A percentile compares a stretch with the other conserved stretches of the same genome.
These are phyloP conservation scores for Folsomia manolachei DNA, from an alignment of 2,888 invertebrate genomes.

Conservation along the genomic window DNA sequence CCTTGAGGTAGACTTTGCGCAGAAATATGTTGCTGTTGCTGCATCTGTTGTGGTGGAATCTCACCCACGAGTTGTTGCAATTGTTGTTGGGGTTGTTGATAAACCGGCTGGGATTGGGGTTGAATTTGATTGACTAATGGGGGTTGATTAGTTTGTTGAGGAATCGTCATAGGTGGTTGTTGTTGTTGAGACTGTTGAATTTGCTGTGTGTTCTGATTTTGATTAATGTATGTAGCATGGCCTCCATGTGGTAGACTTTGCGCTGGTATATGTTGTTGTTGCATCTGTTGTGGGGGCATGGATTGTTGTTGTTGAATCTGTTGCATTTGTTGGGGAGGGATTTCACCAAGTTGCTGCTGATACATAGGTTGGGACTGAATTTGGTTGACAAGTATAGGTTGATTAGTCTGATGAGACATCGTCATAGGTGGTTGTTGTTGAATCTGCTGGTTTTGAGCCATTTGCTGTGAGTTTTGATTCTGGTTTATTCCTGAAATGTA, in stretches of 20 bases:
- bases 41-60: too few relatives aligned
- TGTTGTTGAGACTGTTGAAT: slow-evolving; percentile 31
- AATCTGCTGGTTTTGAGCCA: slow-evolving; percentile 17
- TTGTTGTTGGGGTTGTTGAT: too few relatives aligned
- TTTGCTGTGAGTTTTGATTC: too few relatives aligned
- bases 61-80: too few relatives aligned
- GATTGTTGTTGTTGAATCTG: slow-evolving; percentile 56
- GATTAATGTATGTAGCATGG: slow-evolving; percentile 29
- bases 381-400: slow-evolving; percentile 17
- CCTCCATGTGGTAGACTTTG: slow-evolving; percentile 47
- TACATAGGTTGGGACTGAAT: slow-evolving; percentile 21
- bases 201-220: slow-evolving; percentile 30
- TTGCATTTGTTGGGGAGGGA: slow-evolving; percentile 52
- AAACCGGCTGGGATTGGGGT: not conserved
- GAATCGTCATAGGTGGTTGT: slow-evolving; percentile 33
- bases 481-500: slow-evolving; percentile 45
- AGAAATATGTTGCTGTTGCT: too few relatives aligned
- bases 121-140: not conserved
- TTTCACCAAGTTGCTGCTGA: slow-evolving; percentile 37
- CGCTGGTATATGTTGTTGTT: slow-evolving; percentile 51
- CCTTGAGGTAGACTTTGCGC: slow-evolving; percentile 47
- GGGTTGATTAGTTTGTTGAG: not conserved
- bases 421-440: slow-evolving; percentile 24
- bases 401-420: slow-evolving; percentile 24
- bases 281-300: slow-evolving; percentile 47